Base-by-base conservation (phyloP, 2,888 invertebrate species). In the Drosophila nr. fundita region DNA sequence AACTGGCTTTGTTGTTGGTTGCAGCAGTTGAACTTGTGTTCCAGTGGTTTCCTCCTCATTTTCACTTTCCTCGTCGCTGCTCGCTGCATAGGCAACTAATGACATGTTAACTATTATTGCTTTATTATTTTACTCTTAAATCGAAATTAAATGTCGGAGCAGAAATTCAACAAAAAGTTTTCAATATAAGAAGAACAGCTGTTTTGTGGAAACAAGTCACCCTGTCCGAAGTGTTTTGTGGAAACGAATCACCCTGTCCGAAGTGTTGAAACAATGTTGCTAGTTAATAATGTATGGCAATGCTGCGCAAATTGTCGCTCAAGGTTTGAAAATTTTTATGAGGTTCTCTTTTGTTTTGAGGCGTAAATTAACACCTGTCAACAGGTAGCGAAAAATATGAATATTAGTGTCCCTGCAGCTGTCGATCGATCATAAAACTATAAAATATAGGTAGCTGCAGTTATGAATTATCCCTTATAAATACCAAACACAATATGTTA, bases 61-160 rank as follows among this genome's bases (percentile, higher is more conserved):
- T 1, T 91, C 91, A 0, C 90, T 91, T 24, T 92, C 91, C 60
- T 93, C 93, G 50, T 91, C 94, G 73, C 93, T 94, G 61, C 93
- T 94, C 29, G 94, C 94, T 34, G 94, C 95, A 76, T 96, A 96
- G 0, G 95, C 95, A 48, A 96, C 96, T 83, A 96, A 92, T 52
- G 95, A 94, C 95, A 95, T 95, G 29, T 27, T 71, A 30, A 55
- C 30, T 34, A 48, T 54, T 45, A 15, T 2, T 15, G 24, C 49
- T 63, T 45, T 8, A 58, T 27, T 10, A 15, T 27, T 2, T 15
- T 55, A 4, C 2, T 18, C 21, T 36, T 13, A 29, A n/a, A 13
- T 48, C 10, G 36, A 30, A 18, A 27, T 42, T 18, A n/a, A 3
- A 15, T 52, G 48, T 40, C 11, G 4, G 29, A 59, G 10, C 10